Conservation (phyloP, 2,113 vertebrate species). For the human (Homo sapiens) region DNA sequence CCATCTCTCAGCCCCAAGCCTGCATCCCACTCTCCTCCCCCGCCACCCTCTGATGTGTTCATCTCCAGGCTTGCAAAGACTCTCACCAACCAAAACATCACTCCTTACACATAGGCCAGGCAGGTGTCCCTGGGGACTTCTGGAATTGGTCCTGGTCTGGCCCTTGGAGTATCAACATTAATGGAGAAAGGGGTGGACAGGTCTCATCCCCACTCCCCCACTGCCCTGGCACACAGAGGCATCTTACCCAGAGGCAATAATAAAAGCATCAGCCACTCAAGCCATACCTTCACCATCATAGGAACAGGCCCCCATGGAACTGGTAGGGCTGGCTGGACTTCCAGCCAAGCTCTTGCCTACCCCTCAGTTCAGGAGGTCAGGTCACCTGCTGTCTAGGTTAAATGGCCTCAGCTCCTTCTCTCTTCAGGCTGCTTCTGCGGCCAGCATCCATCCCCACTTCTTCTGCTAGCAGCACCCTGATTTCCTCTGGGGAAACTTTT, state of each 20-base stretch:
- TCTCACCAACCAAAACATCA: background rate
- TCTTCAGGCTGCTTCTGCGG: background rate
- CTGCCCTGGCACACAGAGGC: too few relatives aligned
- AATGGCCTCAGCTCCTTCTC: background rate
- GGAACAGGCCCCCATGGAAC: background rate
- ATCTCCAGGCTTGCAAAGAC: background rate
- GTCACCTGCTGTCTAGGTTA: background rate
- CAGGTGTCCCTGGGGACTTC: background rate
- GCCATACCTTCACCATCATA: background rate
- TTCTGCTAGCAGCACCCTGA: background rate
- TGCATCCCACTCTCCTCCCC: background rate
- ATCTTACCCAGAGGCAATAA: background rate
- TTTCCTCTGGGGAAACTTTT: background rate
- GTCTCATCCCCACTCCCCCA: too few relatives aligned
- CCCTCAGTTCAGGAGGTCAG: background rate
- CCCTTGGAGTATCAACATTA: background rate
- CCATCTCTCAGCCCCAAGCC: background rate
- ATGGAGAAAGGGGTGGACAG: accelerated
- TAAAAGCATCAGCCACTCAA: background rate
- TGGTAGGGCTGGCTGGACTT: background rate
- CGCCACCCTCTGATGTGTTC: accelerated
- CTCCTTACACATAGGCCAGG: background rate
- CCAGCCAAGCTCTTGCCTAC: background rate
- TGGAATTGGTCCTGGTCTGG: background rate
- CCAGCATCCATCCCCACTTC: background rate